These are phyloP conservation scores for Megalurothrips usitatus DNA, from an alignment of 2,888 invertebrate genomes.

Conservation along the genomic window DNA sequence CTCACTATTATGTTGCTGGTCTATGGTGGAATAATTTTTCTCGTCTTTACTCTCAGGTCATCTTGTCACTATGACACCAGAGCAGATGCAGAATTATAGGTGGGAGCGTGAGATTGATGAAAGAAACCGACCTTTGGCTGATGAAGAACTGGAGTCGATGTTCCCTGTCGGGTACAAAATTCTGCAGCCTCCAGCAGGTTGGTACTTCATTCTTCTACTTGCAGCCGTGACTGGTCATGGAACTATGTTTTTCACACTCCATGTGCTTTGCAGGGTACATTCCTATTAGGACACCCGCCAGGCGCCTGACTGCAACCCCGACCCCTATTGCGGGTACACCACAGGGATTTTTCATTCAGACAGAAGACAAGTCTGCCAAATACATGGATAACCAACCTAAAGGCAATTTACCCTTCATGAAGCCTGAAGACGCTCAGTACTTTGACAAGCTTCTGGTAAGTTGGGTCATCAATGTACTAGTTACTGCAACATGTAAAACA, in stretches of 20 bases:
- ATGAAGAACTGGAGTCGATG: constrained; percentile 95
- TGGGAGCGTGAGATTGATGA: constrained; percentile 99
- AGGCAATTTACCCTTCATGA: constrained; percentile 96
- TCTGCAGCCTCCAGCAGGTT: constrained; percentile 78
- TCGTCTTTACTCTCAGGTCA: constrained; percentile 55
- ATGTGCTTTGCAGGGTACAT: constrained; percentile 64
- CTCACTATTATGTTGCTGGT: neutral
- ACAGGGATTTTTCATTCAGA: constrained; percentile 91
- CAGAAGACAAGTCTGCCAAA: constrained; percentile 79
- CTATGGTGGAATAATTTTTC: neutral
- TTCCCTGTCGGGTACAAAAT: constrained; percentile 98
- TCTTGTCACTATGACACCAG: constrained; percentile 96
- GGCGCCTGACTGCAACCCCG: constrained; percentile 96
- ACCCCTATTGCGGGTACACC: constrained; percentile 93
- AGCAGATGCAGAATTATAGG: constrained; percentile 94
- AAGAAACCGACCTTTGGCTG: constrained; percentile 90
- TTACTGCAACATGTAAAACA: neutral
- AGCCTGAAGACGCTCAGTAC: constrained; percentile 99
- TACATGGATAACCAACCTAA: constrained; percentile 97
- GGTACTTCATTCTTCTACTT: constrained; percentile 15
- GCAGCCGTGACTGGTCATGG: neutral
- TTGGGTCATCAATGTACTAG: constrained; percentile 34
- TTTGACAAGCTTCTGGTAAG: constrained; percentile 88
- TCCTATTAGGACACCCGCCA: constrained; percentile 93
- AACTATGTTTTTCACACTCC: neutral